Percentiles rank a stretch among this genome's conserved stretches.
Conservation (phyloP, 2,888 invertebrate genomes). For the Zygothrica quintamaculata region DNA sequence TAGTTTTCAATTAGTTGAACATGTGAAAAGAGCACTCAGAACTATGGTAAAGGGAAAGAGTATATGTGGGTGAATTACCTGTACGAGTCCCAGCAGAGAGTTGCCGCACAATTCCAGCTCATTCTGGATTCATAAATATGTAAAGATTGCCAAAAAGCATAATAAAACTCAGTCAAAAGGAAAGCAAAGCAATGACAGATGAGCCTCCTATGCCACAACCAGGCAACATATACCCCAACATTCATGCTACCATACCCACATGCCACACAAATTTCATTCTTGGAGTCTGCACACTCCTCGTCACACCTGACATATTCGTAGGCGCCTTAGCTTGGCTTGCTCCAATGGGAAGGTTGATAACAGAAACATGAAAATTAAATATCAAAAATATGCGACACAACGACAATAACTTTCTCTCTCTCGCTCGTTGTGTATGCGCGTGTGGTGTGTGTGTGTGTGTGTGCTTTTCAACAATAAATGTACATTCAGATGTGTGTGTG, state of each 20-base stretch:
- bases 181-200: slow-evolving; percentile 43
- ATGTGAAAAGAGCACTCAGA: slow-evolving; percentile 12
- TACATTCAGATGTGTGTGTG: slow-evolving; percentile 39
- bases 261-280: neutral
- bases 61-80: neutral
- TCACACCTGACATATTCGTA: slow-evolving; percentile 4
- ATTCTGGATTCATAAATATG: slow-evolving; percentile 63
- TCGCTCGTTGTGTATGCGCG: no score
- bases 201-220: neutral
- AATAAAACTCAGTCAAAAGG: slow-evolving; percentile 49
- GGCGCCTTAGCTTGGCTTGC: slow-evolving; percentile 28
- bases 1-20: slow-evolving; percentile 73
- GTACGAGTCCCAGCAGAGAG: slow-evolving; percentile 4
- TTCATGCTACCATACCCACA: neutral
- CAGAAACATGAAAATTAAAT: slow-evolving; percentile 69
- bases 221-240: neutral
- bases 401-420: slow-evolving; percentile 19
- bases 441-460: slow-evolving; percentile 1
- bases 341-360: slow-evolving; percentile 39
- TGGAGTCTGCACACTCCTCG: neutral
- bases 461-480: no score
- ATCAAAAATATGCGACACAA: slow-evolving; percentile 60
- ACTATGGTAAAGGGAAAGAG: neutral
- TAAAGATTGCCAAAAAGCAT: slow-evolving; percentile 52
- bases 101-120: slow-evolving; percentile 23